Evolutionary conservation across 2,888 invertebrate genomes (phyloP), one percentile per base, ranked within the genome.

Genomic region (Epiperipatus broadwayi): DNA sequence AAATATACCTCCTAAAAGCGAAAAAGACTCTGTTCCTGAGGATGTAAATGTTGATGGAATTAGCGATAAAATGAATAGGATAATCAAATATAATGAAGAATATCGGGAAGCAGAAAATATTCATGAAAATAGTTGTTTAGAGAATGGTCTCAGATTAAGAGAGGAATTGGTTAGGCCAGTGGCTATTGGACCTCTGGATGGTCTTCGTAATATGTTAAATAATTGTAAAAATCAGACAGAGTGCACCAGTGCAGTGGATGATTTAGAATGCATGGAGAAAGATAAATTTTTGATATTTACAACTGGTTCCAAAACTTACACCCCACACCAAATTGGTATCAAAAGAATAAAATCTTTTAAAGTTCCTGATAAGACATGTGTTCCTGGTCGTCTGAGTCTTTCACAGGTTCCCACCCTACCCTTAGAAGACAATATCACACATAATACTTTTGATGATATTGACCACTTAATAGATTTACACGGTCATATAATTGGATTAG

Each of bases 401-500:
- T n/a, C n/a, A n/a, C n/a, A n/a, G n/a, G n/a, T n/a, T n/a, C n/a
- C n/a, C n/a, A n/a, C n/a, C n/a, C n/a, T n/a, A n/a, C n/a, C n/a
- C n/a, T n/a, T n/a, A n/a, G n/a, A n/a, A n/a, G n/a, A n/a, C n/a
- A n/a, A n/a, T n/a, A n/a, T n/a, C n/a, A n/a, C n/a, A n/a, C n/a
- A n/a, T n/a, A n/a, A 74, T 51, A 45, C 44, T 21, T 50, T 50
- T 46, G 77, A 80, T 54, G 68, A 68, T 53, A 69, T 78, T 12
- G 81, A 83, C 60, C 74, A 78, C 56, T 58, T 78, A 5, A 77
- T 83, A 43, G 80, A 83, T 58, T 64, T 83, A 37, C 75, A 79
- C 53, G 81, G 80, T 1, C 79, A 81, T 53, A 80, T 83, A 41
- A 78, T 81, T 48, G 83, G 83, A 48, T 78, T 83, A 78, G 73